Evolutionary conservation across 2,888 invertebrate species (phyloP).

Genomic region (Drosophila macrospina): DNA sequence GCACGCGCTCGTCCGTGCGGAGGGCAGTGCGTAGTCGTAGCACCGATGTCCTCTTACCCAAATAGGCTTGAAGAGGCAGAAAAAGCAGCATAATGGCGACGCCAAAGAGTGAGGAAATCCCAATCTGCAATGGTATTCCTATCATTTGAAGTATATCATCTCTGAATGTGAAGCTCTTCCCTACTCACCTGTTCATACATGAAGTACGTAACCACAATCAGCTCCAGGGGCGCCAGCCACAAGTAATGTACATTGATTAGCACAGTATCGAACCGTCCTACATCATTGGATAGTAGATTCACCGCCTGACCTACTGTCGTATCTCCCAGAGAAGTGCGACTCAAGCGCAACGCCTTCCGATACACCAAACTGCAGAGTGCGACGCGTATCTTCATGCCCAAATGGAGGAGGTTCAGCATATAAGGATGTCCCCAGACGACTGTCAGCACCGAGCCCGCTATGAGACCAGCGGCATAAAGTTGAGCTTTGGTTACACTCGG

Average conservation of each 20-base stretch:
- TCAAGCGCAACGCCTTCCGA: conserved; percentile 88
- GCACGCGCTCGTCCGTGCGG: conserved; percentile 94
- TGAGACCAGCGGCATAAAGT: conserved; percentile 90
- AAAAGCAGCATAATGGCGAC: conserved; percentile 88
- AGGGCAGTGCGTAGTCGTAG: conserved; percentile 92
- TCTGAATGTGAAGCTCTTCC: too few species aligned
- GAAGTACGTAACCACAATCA: conserved; percentile 91
- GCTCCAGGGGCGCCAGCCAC: conserved; percentile 95
- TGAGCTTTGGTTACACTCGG: conserved; percentile 87
- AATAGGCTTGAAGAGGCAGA: conserved; percentile 90
- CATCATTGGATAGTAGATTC: conserved; percentile 97
- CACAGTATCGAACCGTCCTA: conserved; percentile 88
- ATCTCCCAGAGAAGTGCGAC: conserved; percentile 90
- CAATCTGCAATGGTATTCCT: conserved; percentile 83
- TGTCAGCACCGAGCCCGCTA: conserved; percentile 90
- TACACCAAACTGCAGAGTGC: conserved; percentile 90
- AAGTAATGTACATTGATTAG: conserved; percentile 95
- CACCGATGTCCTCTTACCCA: conserved; percentile 91
- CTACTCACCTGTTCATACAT: conserved; percentile 88
- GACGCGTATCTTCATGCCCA: conserved; percentile 89
- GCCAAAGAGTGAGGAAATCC: conserved; percentile 87
- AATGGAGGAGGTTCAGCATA: conserved; percentile 90
- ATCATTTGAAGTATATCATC: background rate
- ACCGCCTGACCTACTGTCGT: conserved; percentile 92
- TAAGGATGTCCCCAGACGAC: conserved; percentile 93